Percentiles rank a stretch among this genome's conserved stretches.
Evolutionary conservation across 2,113 vertebrate species (phyloP).

Genomic region (Probosciger aterrimus): DNA sequence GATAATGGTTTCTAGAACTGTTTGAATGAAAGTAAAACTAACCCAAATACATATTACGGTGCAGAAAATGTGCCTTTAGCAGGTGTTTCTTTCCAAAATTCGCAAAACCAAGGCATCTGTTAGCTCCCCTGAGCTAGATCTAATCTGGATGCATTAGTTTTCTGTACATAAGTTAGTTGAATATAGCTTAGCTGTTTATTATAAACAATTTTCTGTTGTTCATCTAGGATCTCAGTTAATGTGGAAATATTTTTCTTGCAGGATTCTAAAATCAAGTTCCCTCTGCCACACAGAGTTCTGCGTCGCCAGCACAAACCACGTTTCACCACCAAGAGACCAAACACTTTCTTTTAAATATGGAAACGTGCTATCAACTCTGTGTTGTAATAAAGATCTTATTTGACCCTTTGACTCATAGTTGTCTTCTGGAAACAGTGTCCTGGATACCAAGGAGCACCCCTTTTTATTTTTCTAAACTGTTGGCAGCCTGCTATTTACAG

Average conservation of each 20-base stretch:
- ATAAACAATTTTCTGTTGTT: neutral
- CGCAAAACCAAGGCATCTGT: neutral
- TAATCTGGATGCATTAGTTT: neutral
- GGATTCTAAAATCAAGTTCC: constrained; percentile 99
- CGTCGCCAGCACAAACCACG: constrained; percentile 96
- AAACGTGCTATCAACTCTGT: constrained; percentile 25
- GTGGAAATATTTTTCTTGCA: constrained; percentile 32
- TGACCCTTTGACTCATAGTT: neutral
- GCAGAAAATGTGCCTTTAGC: neutral
- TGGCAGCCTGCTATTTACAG: neutral
- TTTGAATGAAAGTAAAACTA: neutral
- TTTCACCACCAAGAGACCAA: constrained; percentile 99
- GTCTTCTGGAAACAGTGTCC: neutral
- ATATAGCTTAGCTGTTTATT: neutral
- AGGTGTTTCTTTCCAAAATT: neutral
- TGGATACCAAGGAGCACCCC: neutral
- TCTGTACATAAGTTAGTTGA: neutral
- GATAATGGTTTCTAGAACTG: neutral
- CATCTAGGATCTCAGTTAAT: neutral
- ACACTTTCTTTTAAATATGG: constrained; percentile 89
- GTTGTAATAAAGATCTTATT: constrained; percentile 76
- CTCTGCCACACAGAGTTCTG: constrained; percentile 93
- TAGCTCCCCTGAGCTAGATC: neutral
- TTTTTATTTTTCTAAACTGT: neutral
- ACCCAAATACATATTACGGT: accelerated